Evolutionary conservation across 2,888 invertebrate species (phyloP).

Genomic region (Dyspetes luteomarginatus): DNA sequence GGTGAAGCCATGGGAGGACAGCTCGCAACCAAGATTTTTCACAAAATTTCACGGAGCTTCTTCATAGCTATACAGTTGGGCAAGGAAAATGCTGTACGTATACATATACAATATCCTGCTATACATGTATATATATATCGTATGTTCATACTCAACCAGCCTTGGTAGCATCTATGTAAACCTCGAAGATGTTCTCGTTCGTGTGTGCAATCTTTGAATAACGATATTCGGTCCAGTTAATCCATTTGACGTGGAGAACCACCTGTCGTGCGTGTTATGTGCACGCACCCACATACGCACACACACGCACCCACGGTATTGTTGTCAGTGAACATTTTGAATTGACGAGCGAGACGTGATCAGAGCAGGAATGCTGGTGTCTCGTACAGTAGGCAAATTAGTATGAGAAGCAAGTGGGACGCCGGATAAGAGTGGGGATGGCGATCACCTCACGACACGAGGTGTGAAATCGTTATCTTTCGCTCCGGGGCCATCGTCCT

Average conservation of each 20-base stretch:
- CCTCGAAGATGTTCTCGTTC: constrained; percentile 13
- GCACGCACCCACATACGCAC: too few relatives aligned
- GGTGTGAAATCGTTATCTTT: too few relatives aligned
- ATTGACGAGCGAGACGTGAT: too few relatives aligned
- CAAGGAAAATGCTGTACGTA: neutral
- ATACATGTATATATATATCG: constrained; percentile 11
- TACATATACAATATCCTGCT: neutral
- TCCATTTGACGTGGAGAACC: constrained; percentile 25
- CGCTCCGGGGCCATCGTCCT: too few relatives aligned
- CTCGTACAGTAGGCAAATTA: too few relatives aligned
- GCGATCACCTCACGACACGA: too few relatives aligned
- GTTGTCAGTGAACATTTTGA: too few relatives aligned
- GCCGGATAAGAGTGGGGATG: too few relatives aligned
- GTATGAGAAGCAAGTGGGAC: too few relatives aligned
- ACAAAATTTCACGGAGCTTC: constrained; percentile 31
- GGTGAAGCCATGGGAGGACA: constrained; percentile 31
- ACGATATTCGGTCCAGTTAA: constrained; percentile 46
- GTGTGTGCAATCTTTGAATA: constrained; percentile 58
- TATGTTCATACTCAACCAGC: constrained; percentile 1
- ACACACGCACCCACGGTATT: too few relatives aligned
- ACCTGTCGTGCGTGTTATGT: constrained; percentile 1
- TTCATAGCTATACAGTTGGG: constrained; percentile 21
- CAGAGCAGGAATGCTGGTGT: too few relatives aligned
- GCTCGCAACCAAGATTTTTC: constrained; percentile 45
- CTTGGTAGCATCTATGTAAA: neutral